Evolutionary conservation across 2,797 vertebrate genomes (phyloP), one percentile per base, ranked within the genome.

Genomic region (Mus spretus): DNA sequence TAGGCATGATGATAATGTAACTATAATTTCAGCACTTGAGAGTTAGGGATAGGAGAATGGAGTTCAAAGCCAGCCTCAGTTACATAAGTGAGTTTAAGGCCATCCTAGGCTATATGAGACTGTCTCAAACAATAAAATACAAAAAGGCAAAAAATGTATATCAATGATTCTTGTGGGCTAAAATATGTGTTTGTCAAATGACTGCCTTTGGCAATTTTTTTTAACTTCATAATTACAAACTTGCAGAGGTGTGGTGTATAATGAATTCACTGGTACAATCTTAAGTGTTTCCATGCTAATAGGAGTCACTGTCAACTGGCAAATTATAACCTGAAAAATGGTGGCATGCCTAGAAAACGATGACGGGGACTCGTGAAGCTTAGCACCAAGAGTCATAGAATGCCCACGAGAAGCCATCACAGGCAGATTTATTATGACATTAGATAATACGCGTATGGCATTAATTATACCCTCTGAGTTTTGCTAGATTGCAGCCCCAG

Each of bases 391-490:
- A 97, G 85, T 37, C 67, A 89, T 94, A 96, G 96, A 96, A 96
- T 14, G n/a, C 2, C 37, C 91, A 50, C 65, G 31, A 97, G 93
- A 92, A 97, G 91, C 81, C 91, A 74, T 92, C 70, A 7, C 19
- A 50, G 93, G 90, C 92, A 97, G 97, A 97, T 98, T 97, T 96
- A 96, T 97, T 97, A 93, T 95, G 93, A 89, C 93, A 61, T 72
- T 82, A 95, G 88, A 92, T 87, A 94, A 53, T 75, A 91, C 22
- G 80, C 50, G 0, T 79, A 81, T 85, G 67, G 87, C 96, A 97
- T 97, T 98, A 98, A 98, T 98, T 97, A 97, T 13, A 97, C 89
- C 78, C 87, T 97, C 93, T 0, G 12, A 94, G 96, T 86, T 95
- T 86, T 87, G 80, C 77, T 94, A 57, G 67, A 90, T 44, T 95